Conservation (phyloP, 2,888 invertebrate species). For the Drosophila pseudotakahashii region DNA sequence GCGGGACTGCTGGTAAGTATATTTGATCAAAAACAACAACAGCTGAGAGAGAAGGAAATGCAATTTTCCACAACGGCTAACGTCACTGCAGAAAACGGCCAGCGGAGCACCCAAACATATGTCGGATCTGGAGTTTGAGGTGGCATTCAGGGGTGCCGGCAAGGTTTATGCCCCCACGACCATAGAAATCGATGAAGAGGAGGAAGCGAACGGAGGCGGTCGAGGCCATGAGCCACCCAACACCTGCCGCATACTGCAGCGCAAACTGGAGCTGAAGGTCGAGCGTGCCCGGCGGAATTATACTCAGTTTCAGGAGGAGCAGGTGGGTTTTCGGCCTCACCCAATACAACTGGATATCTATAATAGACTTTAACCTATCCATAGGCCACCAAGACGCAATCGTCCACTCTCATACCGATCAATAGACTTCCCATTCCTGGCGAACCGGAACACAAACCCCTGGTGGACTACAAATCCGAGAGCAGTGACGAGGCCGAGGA, state of each 20-base stretch:
- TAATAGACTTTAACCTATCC: background rate
- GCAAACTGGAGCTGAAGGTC: slow-evolving; percentile 84
- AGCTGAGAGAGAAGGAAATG: slow-evolving; percentile 12
- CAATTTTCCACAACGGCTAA: slow-evolving; percentile 42
- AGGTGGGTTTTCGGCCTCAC: slow-evolving; percentile 46
- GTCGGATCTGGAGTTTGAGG: slow-evolving; percentile 81
- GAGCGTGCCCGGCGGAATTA: slow-evolving; percentile 84
- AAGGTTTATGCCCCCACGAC: slow-evolving; percentile 66
- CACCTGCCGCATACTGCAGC: slow-evolving; percentile 84
- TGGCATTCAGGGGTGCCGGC: slow-evolving; percentile 76
- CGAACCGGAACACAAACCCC: slow-evolving; percentile 81
- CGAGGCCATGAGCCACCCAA: slow-evolving; percentile 76
- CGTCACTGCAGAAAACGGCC: slow-evolving; percentile 62
- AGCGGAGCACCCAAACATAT: slow-evolving; percentile 74
- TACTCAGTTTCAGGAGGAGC: slow-evolving; percentile 82
- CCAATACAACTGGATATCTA: background rate
- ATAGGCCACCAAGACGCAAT: slow-evolving; percentile 82
- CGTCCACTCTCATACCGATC: slow-evolving; percentile 83
- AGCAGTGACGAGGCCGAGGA: slow-evolving; percentile 83
- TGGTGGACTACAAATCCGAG: slow-evolving; percentile 84
- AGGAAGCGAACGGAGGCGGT: slow-evolving; percentile 34
- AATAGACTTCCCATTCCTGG: slow-evolving; percentile 83
- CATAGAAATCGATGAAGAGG: slow-evolving; percentile 72
- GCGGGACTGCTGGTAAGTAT: slow-evolving; percentile 68
- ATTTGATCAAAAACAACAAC: slow-evolving; percentile 2